These are phyloP conservation scores for Casuarius casuarius DNA, from an alignment of 2,113 vertebrate genomes.

Conservation along the genomic window DNA sequence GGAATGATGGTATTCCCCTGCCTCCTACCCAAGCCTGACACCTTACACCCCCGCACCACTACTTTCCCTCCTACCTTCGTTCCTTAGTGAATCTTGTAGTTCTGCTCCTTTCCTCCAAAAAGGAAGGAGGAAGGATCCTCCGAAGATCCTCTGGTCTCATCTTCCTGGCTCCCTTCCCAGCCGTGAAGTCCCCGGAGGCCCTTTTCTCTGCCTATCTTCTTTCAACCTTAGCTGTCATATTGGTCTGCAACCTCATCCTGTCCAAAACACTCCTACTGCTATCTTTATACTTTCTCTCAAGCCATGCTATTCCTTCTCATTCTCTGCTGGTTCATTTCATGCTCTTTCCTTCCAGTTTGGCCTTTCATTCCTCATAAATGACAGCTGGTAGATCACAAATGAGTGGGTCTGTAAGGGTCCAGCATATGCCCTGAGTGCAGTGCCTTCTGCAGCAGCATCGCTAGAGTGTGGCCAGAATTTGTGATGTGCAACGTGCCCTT, in stretches of 20 bases:
- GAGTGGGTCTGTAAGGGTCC: not conserved
- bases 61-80: not conserved
- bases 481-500: not conserved
- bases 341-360: not conserved
- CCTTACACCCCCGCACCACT: not conserved
- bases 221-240: not conserved
- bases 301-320: rapidly evolving
- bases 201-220: not conserved
- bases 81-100: not conserved
- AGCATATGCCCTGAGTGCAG: rapidly evolving
- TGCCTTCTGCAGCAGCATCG: not conserved
- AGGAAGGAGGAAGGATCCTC: too few relatives aligned
- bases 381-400: not conserved
- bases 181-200: not conserved
- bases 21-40: not conserved
- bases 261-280: rapidly evolving
- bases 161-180: not conserved
- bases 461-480: not conserved
- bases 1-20: not conserved
- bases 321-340: not conserved
- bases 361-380: not conserved
- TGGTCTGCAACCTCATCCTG: not conserved
- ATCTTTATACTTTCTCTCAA: rapidly evolving
- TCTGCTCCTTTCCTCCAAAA: not conserved
- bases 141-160: too few relatives aligned